phyloP scores from a whole-genome alignment of 2,797 vertebrate species.

The Sphenodon punctatus region DNA sequence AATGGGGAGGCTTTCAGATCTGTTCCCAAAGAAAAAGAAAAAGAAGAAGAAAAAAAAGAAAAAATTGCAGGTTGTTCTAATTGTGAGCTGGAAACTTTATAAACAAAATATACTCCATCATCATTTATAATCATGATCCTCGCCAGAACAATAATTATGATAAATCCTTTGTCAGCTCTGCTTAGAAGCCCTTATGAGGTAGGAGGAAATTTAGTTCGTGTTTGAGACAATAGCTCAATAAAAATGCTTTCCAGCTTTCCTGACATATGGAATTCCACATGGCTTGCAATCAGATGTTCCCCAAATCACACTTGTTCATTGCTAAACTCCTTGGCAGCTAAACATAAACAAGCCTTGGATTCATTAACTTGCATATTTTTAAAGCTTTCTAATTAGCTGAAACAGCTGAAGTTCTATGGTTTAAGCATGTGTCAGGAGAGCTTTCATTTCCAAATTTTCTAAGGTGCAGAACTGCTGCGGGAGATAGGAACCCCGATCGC shows the following conservation, averaged over 20 bases:
- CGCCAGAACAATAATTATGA: slow-evolving; percentile 75
- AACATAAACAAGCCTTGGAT: slow-evolving; percentile 78
- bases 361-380: slow-evolving; percentile 73
- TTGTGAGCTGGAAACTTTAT: slow-evolving; percentile 71
- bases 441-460: slow-evolving; percentile 46
- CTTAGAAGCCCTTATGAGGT: slow-evolving; percentile 71
- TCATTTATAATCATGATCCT: slow-evolving; percentile 68
- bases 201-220: slow-evolving; percentile 70
- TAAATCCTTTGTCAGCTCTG: slow-evolving; percentile 77
- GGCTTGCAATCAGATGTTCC: slow-evolving; percentile 73
- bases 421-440: slow-evolving; percentile 58
- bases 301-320: slow-evolving; percentile 72
- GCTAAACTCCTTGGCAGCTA: slow-evolving; percentile 73
- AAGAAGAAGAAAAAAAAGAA: neutral
- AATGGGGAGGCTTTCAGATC: slow-evolving; percentile 56
- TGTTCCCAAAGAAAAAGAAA: slow-evolving; percentile 8
- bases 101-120: slow-evolving; percentile 69
- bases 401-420: slow-evolving; percentile 61
- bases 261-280: slow-evolving; percentile 67
- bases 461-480: too few species aligned
- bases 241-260: slow-evolving; percentile 65
- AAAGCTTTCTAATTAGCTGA: slow-evolving; percentile 69
- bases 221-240: slow-evolving; percentile 66
- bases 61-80: slow-evolving; percentile 71
- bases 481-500: too few species aligned